Evolutionary conservation across 2,888 invertebrate species (phyloP), one percentile per base, ranked within the genome.

Genomic region (Himalopsyche kuldschensis): DNA sequence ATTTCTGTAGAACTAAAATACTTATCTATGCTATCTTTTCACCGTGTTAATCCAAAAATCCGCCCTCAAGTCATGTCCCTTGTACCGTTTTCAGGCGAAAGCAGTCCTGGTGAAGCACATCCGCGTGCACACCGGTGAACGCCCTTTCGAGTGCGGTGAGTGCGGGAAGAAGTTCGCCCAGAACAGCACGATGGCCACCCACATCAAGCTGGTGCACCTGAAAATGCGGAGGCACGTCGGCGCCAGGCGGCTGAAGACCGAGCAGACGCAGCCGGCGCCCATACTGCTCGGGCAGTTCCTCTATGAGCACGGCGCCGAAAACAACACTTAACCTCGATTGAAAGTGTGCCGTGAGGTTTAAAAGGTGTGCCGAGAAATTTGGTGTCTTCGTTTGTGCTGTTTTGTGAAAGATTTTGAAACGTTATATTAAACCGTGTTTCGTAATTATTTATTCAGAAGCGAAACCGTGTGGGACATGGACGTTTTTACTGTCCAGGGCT

Each of bases 171-270:
- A 83, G 69, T 87, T 87, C 78, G 86, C 86, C 4, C 87, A 87
- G 83, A 80, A 87, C 0, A 88, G 88, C 82, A 88, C 88, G 20
- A 84, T 88, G 78, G 78, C 87, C 15, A 87, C 88, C 48, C 89
- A 89, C 84, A 69, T 81, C 48, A 83, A 88, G 0, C 82, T 88
- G 3, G 87, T 87, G 17, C 89, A 89, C 82, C 84, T 82, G 46
- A 84, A 83, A 87, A 89, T 0, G 90, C 90, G 0, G 90, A 69
- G 69, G 15, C 69, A 69, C 69, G 69, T 69, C 27, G 69, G 69
- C 1, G 24, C 27, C 11, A 69, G 69, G 69, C 69, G 69, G 27
- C 20, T 24, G 24, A 69, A 69, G 27, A 15, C 69, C 27, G 24
- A 69, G 30, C 30, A 69, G 10, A 4, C 27, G 15, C 24, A 69